Percentiles rank a stretch among this genome's conserved stretches.
phyloP scores from a whole-genome alignment of 2,888 invertebrate genomes.

The Ecdyonurus torrentis region DNA sequence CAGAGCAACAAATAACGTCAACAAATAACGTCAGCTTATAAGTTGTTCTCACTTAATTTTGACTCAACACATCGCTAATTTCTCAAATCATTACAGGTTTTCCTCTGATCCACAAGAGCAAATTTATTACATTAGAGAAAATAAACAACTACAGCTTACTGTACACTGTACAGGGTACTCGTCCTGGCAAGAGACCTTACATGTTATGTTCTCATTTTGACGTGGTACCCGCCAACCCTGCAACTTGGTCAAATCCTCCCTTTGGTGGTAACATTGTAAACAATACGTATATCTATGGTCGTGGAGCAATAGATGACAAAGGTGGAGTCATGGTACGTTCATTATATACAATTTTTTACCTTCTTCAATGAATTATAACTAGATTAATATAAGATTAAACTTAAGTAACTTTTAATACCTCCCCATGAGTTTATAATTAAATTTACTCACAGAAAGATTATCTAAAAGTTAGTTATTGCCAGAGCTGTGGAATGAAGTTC shows the following conservation, averaged over 20 bases:
- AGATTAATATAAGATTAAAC: no score
- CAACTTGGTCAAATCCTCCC: slow-evolving; percentile 23
- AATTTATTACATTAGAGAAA: slow-evolving; percentile 18
- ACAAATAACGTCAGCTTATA: no score
- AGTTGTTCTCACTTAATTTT: no score
- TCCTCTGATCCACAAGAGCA: slow-evolving; percentile 19
- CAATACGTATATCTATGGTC: slow-evolving; percentile 25
- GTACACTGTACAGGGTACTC: slow-evolving; percentile 25
- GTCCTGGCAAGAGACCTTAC: slow-evolving; percentile 24
- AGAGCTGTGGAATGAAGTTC: no score
- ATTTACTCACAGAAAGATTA: no score
- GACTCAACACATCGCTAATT: no score
- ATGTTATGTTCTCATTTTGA: slow-evolving; percentile 31
- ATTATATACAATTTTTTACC: no score
- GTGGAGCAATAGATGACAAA: slow-evolving; percentile 33
- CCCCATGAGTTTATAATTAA: no score
- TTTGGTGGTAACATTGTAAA: slow-evolving; percentile 25
- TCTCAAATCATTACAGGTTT: slow-evolving; percentile 17
- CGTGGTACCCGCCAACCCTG: slow-evolving; percentile 27
- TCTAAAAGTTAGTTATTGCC: no score
- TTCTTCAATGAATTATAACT: no score
- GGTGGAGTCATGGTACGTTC: slow-evolving; percentile 28
- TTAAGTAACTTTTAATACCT: no score
- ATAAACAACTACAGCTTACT: slow-evolving; percentile 28
- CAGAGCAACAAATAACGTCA: no score